Evolutionary conservation across 2,888 invertebrate genomes (phyloP), one percentile per base, ranked within the genome.

Genomic region (Drosophila nigricruria): DNA sequence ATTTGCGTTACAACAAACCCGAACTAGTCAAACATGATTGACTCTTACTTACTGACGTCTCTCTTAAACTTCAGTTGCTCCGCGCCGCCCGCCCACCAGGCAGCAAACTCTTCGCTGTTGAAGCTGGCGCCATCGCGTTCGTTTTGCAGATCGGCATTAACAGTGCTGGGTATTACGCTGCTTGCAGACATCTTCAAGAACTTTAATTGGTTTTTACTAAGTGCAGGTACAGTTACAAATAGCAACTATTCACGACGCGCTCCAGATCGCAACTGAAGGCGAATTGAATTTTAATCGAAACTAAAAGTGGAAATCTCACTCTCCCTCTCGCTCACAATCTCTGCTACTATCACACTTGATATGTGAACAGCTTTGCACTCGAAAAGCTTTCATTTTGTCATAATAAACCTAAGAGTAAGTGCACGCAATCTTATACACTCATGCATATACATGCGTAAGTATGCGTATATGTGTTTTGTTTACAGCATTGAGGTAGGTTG

Each of bases 111-210:
- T 73, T 93, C 93, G 6, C 95, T 93, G 90, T 95, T 94, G 88
- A 97, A 96, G 10, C 95, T 95, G 84, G 96, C 96, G 80, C 94
- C 95, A 77, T 95, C 93, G 61, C 97, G 94, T 93, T 97, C 97
- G 75, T 93, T 95, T 82, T 94, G 93, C 74, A 97, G 93, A 93
- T 97, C 97, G 10, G 94, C 92, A 92, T 96, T 96, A 25, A 96
- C 92, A 47, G 91, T 91, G 49, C 79, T 70, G 9, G 90, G 84
- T 18, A 90, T 81, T 6, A 81, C 58, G 54, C 66, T 81, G 10
- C 67, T 73, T 0, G 63, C 34, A 38, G 74, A 45, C 89, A 90
- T 89, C 8, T 53, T 69, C 8, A 2, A 3, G 10, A 14, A 12
- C 25, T 14, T 23, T 1, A 12, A 58, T 53, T 38, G 12, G 6